Evolutionary conservation across 2,113 vertebrate genomes (phyloP), one percentile per base, ranked within the genome.

Genomic region (Ceuthmochares aereus): DNA sequence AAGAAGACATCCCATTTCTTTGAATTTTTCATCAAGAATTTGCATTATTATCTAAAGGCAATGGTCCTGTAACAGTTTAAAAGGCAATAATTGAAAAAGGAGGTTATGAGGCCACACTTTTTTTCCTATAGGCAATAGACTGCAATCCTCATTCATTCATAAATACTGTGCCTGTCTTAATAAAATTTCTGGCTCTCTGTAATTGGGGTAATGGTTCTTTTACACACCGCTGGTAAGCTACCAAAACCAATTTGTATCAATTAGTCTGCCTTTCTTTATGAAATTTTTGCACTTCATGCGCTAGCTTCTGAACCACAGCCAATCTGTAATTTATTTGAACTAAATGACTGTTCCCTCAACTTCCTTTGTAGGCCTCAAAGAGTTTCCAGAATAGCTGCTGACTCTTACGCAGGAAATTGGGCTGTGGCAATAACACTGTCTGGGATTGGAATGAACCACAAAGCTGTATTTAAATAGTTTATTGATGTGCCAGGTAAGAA

Each of bases 231-330:
- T 94, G 54, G 84, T 89, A 87, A 56, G 43, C 37, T 75, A 89
- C 68, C 80, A 91, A 62, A 86, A 92, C 51, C 12, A 1, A 80
- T 86, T 77, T 72, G 67, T 92, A 90, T 87, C 79, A 86, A 80
- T 94, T 83, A 88, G 13, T 67, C 60, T 93, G 64, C 52, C 60
- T 86, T 93, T 83, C 86, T 78, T 4, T 83, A 47, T 81, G 89
- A 77, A 37, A 37, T 70, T 75, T 51, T 95, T 92, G 64, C 84
- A 81, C 89, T 86, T 89, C 34, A 66, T 77, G 32, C 73, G 36
- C 43, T 89, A 59, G 29, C 67, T 90, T 81, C 76, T 95, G 68
- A 95, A 89, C 37, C 29, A 87, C 59, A 74, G 69, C 47, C 47
- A 64, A 32, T 55, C 19, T 84, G 3, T 84, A 73, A 73, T 77